Conservation (phyloP, 1,140 invertebrate species). For the Cataglyphis hispanica region DNA sequence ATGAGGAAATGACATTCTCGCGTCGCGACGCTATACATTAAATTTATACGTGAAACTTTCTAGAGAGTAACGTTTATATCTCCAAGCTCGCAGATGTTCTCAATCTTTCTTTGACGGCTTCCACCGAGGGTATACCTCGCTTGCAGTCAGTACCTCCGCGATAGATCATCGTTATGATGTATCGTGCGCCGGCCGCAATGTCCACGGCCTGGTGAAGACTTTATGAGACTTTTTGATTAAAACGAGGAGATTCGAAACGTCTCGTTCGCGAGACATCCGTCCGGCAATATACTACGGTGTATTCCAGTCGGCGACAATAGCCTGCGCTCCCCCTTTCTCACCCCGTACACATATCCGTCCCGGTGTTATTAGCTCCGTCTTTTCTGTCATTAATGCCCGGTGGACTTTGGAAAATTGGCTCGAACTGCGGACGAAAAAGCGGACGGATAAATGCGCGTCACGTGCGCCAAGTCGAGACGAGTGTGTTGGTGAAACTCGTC, state of each 20-base stretch:
- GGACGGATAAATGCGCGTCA: slow-evolving; percentile 83
- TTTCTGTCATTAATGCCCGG: slow-evolving; percentile 75
- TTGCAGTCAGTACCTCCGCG: slow-evolving; percentile 12
- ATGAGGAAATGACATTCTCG: slow-evolving; percentile 15
- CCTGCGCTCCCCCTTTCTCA: too few relatives aligned
- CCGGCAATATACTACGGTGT: slow-evolving; percentile 43
- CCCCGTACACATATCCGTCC: slow-evolving; percentile 44
- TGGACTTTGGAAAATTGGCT: slow-evolving; percentile 78
- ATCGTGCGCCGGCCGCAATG: slow-evolving; percentile 45
- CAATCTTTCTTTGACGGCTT: slow-evolving; percentile 37
- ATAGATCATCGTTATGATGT: slow-evolving; percentile 68
- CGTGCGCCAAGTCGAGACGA: slow-evolving; percentile 78
- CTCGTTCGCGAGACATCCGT: slow-evolving; percentile 22
- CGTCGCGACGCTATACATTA: not conserved
- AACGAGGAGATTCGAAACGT: slow-evolving; percentile 63
- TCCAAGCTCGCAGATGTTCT: slow-evolving; percentile 34
- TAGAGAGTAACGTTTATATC: slow-evolving; percentile 17
- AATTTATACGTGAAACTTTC: not conserved
- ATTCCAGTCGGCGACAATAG: slow-evolving; percentile 58
- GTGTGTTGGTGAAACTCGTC: slow-evolving; percentile 82
- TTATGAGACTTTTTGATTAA: slow-evolving; percentile 78
- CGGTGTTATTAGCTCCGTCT: slow-evolving; percentile 76
- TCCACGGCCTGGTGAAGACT: slow-evolving; percentile 12
- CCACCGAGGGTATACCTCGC: slow-evolving; percentile 1
- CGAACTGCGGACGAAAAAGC: slow-evolving; percentile 66